phyloP scores from a whole-genome alignment of 2,797 vertebrate species.

The Carcharodon carcharias region DNA sequence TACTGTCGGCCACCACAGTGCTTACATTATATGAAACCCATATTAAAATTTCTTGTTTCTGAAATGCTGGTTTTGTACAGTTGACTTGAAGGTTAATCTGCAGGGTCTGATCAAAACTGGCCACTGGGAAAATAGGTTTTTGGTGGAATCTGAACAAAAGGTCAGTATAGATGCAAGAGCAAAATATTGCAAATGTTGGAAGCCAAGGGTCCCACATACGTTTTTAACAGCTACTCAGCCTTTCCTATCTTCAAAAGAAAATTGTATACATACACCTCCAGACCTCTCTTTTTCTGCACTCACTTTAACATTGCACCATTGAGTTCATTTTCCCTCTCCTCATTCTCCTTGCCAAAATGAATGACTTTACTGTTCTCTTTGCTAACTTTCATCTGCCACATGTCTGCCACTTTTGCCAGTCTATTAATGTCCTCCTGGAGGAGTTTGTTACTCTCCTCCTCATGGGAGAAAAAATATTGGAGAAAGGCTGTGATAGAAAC shows the following conservation, averaged over 20 bases:
- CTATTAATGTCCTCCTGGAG: neutral
- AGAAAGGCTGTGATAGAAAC: neutral
- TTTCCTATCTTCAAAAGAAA: neutral
- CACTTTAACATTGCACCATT: neutral
- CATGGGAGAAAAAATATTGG: neutral
- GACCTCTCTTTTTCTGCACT: neutral
- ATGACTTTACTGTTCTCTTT: neutral
- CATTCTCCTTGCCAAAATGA: neutral
- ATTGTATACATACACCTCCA: neutral
- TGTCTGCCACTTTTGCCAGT: neutral
- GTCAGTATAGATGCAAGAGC: neutral
- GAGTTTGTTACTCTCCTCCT: neutral
- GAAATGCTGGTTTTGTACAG: neutral
- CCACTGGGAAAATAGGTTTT: neutral
- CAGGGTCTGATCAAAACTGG: neutral
- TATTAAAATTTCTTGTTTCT: neutral
- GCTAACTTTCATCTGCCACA: no score
- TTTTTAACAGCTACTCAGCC: neutral
- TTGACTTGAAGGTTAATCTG: neutral
- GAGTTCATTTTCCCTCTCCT: neutral
- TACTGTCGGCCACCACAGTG: neutral
- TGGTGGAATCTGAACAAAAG: neutral
- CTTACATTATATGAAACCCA: neutral
- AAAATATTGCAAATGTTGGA: neutral
- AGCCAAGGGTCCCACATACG: neutral